Base-by-base conservation (phyloP, 1,140 invertebrate species). In the Muscidifurax raptorellus region DNA sequence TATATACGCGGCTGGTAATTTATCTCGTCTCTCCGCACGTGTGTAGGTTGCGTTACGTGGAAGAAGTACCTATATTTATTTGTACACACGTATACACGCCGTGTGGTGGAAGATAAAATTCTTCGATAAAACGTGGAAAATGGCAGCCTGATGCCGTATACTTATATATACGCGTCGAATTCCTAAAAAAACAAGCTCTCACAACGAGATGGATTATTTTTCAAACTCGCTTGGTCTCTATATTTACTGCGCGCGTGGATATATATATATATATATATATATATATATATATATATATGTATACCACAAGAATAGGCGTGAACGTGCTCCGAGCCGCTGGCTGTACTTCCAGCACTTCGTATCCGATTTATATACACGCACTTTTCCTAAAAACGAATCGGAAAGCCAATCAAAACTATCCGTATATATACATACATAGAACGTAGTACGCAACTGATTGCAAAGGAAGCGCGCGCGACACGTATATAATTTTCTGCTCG, bases 401-500 rank as follows among this genome's bases (percentile, higher is more conserved):
- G n/a, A 59, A 59, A 22, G 52, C 32, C 5, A 36, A 6, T n/a
- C n/a, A n/a, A n/a, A n/a, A n/a, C n/a, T n/a, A n/a, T 47, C 44
- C 7, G 44, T 47, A 47, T 47, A 47, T 47, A 47, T 47, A 47
- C 15, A 47, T 47, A 47, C 44, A 40, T 4, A 40, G 40, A 40
- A 12, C 18, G 15, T 52, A 44, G 13, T 52, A 18, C 12, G 52
- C 52, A 59, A 59, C 52, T 59, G 52, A 59, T 59, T 59, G 52
- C 52, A 59, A 59, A 59, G 52, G 52, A 59, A 59, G 52, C 52
- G 18, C 52, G 18, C 52, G 52, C 52, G 52, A 59, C 18, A 59
- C 52, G 52, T n/a, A 59, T 59, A 59, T 59, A 59, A 59, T 59
- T 59, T 59, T 59, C 52, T 59, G 52, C 52, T 59, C 52, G 52